A percentile compares a stretch with the other conserved stretches of the same genome.
Conservation (phyloP, 1,140 invertebrate genomes). For the Scylla paramamosain region DNA sequence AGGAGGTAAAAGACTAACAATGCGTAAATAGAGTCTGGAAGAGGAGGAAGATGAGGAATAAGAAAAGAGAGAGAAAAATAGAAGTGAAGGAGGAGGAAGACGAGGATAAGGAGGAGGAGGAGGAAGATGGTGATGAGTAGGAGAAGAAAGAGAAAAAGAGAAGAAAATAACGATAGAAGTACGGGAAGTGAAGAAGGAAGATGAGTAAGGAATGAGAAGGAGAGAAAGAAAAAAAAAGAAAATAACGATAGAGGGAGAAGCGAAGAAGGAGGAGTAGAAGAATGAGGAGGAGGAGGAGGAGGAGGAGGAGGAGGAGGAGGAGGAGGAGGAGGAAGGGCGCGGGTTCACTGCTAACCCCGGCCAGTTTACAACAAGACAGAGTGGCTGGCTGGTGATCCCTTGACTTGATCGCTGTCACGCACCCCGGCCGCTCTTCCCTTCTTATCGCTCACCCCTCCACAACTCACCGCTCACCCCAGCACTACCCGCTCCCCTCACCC, state of each 20-base stretch:
- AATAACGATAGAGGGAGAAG: background rate
- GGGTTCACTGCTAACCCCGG: conserved; percentile 17
- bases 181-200: background rate
- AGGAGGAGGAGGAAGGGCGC: background rate
- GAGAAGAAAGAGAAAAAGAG: no score
- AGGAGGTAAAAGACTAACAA: background rate
- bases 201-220: background rate
- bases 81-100: no score
- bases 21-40: background rate
- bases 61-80: no score
- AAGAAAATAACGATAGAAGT: no score
- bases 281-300: background rate
- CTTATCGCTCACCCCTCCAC: background rate
- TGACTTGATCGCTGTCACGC: conserved; percentile 43
- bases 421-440: background rate
- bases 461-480: background rate
- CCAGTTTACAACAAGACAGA: conserved; percentile 60
- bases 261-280: background rate
- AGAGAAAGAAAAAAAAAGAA: background rate
- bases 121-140: no score
- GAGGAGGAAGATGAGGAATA: background rate
- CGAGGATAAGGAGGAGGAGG: no score
- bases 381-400: conserved; percentile 63
- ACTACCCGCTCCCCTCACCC: background rate
- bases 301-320: background rate